Percentiles rank a stretch among this genome's conserved stretches.
These are phyloP conservation scores for Anser cygnoides DNA, from an alignment of 2,113 vertebrate genomes.

Conservation along the genomic window DNA sequence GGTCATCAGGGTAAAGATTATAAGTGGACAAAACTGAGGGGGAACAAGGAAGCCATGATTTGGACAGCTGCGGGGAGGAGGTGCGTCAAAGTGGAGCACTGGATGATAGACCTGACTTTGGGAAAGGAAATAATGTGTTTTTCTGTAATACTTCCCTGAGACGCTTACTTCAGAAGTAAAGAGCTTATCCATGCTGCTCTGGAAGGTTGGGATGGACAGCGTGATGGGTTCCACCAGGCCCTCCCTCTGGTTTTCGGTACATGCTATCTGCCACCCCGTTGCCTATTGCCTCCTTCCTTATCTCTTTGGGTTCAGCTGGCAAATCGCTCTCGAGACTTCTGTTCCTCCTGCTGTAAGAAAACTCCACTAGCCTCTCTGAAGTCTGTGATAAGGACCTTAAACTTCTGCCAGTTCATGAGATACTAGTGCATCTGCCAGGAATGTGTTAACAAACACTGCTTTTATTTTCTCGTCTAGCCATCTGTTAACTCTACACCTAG, in stretches of 20 bases:
- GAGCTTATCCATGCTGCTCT: background rate
- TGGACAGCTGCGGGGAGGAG: background rate
- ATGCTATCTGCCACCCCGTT: background rate
- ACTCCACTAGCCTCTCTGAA: background rate
- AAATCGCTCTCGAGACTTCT: accelerated
- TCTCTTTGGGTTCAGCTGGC: background rate
- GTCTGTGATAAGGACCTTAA: background rate
- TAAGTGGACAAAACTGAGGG: background rate
- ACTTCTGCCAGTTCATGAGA: background rate
- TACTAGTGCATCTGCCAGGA: background rate
- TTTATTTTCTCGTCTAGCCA: background rate
- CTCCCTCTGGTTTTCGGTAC: background rate
- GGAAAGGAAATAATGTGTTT: background rate
- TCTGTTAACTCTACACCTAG: background rate
- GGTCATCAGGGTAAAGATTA: background rate
- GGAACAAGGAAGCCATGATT: background rate
- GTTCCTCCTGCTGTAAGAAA: background rate
- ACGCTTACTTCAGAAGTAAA: accelerated
- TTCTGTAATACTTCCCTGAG: background rate
- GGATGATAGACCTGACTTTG: background rate
- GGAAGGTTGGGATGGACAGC: background rate
- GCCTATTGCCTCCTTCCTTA: background rate
- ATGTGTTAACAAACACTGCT: background rate
- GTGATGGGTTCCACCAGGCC: accelerated
- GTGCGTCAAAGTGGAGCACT: background rate